phyloP scores from a whole-genome alignment of 2,888 invertebrate genomes.

The Philhelius pedissequus region DNA sequence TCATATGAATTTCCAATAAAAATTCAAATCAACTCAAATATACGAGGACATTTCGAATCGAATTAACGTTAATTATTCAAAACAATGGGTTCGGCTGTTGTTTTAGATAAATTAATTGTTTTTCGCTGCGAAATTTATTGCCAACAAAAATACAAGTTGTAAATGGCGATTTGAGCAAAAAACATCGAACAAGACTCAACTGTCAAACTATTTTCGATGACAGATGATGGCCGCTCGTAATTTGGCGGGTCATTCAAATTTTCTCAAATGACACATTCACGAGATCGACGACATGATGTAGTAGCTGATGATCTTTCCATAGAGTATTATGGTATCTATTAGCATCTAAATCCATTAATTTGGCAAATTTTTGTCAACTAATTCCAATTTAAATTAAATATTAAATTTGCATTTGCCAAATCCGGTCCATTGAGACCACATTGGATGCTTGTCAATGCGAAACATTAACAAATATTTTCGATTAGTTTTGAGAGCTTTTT shows the following conservation, averaged over 20 bases:
- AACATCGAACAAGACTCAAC: conserved; percentile 30
- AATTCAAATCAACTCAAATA: conserved; percentile 43
- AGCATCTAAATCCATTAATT: conserved; percentile 60
- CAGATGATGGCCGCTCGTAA: conserved; percentile 36
- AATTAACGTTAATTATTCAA: conserved; percentile 60
- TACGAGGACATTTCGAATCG: conserved; percentile 30
- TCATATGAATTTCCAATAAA: conserved; percentile 50
- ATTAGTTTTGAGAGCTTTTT: conserved; percentile 66
- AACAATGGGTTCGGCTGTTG: conserved; percentile 53
- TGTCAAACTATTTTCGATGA: conserved; percentile 42
- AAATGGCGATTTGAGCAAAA: conserved; percentile 18
- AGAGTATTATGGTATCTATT: conserved; percentile 42
- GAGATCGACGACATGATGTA: conserved; percentile 60
- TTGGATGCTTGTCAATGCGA: not conserved
- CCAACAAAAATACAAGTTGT: not conserved
- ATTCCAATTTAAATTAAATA: not conserved
- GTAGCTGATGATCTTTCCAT: conserved; percentile 56
- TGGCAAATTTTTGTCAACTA: not conserved
- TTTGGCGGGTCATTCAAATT: conserved; percentile 57
- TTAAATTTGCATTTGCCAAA: conserved; percentile 29
- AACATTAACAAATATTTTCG: conserved; percentile 58
- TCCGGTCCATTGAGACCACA: not conserved
- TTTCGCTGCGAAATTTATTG: conserved; percentile 27
- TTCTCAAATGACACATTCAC: conserved; percentile 59
- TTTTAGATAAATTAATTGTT: conserved; percentile 35